Evolutionary conservation across 2,888 invertebrate species (phyloP), one percentile per base, ranked within the genome.

Genomic region (Galerucella nymphaeae): DNA sequence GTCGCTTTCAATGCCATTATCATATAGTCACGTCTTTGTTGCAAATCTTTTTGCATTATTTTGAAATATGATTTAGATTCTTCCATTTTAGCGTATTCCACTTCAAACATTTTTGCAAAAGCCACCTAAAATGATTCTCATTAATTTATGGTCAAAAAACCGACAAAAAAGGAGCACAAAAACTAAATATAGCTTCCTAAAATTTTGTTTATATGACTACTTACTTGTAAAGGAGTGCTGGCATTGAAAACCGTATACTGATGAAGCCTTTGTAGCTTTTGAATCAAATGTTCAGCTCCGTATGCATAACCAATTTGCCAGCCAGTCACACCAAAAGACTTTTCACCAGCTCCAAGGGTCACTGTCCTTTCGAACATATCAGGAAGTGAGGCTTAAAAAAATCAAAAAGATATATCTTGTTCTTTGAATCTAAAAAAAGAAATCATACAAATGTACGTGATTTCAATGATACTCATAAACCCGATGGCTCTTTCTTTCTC

Each of bases 281-380:
- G 85, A 82, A 99, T 91, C 11, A 99, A 89, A 71, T 90, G 85
- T 0, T 91, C 90, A 0, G 98, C 98, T 0, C 95, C 98, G 85
- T 98, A 96, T 0, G 96, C 96, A 99, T 99, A 99, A 66, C 99
- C 99, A 3, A 92, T 91, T 89, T 95, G 98, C 97, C 97, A 97
- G 5, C 99, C 99, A 0, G 99, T 99, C 13, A 96, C 96, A 66
- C 96, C 97, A 88, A 99, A 98, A 1, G 97, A 96, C 89, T 99
- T 99, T 1, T 99, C 99, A 0, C 97, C 98, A 38, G 98, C 98
- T 0, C 99, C 98, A 76, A 99, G 92, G 0, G 98, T 98, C 50
- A 99, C 92, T 0, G 99, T 99, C 30, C 98, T 90, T 76, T 99
- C 97, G 94, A 96, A 99, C 99, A 99, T 99, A n/a, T 89, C 97